A percentile compares a stretch with the other conserved stretches of the same genome.
These are phyloP conservation scores for Yponomeuta cagnagella DNA, from an alignment of 2,888 invertebrate genomes.

Conservation along the genomic window DNA sequence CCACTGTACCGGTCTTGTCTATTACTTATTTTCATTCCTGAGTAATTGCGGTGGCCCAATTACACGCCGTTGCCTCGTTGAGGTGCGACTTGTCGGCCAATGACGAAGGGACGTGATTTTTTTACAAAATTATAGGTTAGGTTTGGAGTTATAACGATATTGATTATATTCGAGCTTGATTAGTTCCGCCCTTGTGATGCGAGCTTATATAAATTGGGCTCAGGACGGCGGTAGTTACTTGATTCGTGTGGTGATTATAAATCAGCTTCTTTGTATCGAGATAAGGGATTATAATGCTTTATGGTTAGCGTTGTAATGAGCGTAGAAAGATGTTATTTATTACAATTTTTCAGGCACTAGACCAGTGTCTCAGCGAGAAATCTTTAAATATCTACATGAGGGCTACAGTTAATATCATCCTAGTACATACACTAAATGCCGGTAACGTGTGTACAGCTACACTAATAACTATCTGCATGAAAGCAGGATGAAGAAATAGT, in stretches of 20 bases:
- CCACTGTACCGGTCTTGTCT: slow-evolving; percentile 23
- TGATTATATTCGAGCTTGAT: slow-evolving; percentile 7
- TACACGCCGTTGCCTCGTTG: slow-evolving; percentile 31
- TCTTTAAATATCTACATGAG: background rate
- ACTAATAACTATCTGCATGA: background rate
- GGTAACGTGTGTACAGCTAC: background rate
- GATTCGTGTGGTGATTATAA: background rate
- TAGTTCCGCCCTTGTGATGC: background rate
- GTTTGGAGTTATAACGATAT: slow-evolving; percentile 1
- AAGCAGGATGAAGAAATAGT: background rate
- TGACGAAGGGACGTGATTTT: slow-evolving; percentile 2
- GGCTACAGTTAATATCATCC: background rate
- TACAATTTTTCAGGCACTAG: background rate
- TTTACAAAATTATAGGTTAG: background rate
- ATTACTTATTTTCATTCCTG: slow-evolving; percentile 44
- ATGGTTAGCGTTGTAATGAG: background rate
- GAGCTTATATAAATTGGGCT: background rate
- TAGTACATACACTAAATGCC: background rate
- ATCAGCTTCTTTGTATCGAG: background rate
- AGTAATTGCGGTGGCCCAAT: slow-evolving; percentile 47
- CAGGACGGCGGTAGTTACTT: background rate
- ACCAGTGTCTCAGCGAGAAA: background rate
- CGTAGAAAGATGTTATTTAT: background rate
- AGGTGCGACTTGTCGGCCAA: slow-evolving; percentile 27
- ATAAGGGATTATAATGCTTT: background rate